phyloP scores from a whole-genome alignment of 2,797 vertebrate species.

The Cryptoprocta ferox region DNA sequence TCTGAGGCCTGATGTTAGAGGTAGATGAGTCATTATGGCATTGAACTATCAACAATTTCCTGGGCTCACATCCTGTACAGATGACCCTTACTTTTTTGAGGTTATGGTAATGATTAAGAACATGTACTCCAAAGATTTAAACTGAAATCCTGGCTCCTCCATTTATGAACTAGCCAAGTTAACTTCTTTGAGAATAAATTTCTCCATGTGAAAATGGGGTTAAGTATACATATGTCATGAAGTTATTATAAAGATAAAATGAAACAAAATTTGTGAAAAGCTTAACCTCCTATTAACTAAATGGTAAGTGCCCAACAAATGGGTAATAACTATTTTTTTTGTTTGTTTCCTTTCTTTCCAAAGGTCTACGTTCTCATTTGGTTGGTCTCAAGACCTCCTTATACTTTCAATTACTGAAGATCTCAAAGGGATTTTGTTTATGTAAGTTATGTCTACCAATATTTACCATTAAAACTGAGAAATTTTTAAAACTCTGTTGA shows the following conservation, averaged over 20 bases:
- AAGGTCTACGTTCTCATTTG: background rate
- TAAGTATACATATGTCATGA: background rate
- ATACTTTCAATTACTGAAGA: background rate
- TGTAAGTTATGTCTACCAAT: background rate
- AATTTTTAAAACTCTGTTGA: background rate
- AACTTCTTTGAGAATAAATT: background rate
- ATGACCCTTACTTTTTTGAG: background rate
- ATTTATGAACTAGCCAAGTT: background rate
- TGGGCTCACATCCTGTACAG: background rate
- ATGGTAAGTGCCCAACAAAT: slow-evolving; percentile 11
- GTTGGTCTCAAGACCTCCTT: background rate
- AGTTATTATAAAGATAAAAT: slow-evolving; percentile 37
- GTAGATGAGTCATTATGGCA: background rate
- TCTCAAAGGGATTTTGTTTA: slow-evolving; percentile 21
- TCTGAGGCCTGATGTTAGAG: background rate
- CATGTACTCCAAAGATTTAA: background rate
- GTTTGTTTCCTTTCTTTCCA: background rate
- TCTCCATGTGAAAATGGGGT: background rate
- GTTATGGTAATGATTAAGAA: background rate
- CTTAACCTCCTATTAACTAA: background rate
- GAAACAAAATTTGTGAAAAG: slow-evolving; percentile 2
- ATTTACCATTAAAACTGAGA: background rate
- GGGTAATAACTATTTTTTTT: background rate
- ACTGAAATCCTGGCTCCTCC: background rate
- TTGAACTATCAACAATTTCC: background rate